Conservation (phyloP, 2,797 vertebrate genomes). For the Manis javanica region DNA sequence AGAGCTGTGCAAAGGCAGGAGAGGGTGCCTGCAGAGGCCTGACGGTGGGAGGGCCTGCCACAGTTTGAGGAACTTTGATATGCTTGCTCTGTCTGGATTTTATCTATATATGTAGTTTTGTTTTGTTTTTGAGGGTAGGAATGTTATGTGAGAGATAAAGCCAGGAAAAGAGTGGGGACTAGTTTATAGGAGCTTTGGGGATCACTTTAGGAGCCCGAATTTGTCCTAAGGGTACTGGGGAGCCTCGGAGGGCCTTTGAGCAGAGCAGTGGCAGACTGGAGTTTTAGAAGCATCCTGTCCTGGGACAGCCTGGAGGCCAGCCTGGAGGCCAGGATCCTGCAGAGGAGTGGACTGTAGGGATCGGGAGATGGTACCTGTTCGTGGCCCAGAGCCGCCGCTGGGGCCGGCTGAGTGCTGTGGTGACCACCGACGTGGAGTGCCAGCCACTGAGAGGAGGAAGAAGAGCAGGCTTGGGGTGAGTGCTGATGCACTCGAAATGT, state of each 20-base stretch:
- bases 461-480: background rate
- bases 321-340: background rate
- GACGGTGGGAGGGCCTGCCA: background rate
- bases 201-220: background rate
- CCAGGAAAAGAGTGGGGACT: background rate
- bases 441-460: background rate
- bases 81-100: background rate
- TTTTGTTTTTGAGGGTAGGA: background rate
- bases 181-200: background rate
- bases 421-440: background rate
- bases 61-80: background rate
- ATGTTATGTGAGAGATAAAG: background rate
- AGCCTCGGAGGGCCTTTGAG: background rate
- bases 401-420: background rate
- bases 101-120: background rate
- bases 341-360: background rate
- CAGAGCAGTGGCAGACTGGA: background rate
- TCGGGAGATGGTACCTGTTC: background rate
- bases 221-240: background rate
- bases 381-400: accelerated
- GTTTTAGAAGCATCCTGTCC: background rate
- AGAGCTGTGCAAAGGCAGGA: background rate
- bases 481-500: accelerated
- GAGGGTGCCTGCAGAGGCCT: accelerated
- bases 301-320: background rate